Conservation (phyloP, 30 jellyfish, hydroid and myxozoan species). For the Aurelia sp. region DNA sequence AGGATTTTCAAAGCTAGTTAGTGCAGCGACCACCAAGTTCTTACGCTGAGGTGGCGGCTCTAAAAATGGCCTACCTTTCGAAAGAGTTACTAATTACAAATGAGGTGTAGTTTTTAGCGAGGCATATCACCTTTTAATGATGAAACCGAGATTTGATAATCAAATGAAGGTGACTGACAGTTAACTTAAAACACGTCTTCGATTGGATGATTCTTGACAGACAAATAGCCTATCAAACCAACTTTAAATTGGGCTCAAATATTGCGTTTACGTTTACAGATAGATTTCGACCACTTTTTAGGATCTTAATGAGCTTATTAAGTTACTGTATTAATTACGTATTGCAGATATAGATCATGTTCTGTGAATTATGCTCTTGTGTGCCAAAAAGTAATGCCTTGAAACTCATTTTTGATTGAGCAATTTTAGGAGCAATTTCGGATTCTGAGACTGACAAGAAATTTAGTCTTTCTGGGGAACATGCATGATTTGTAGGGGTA, state of each 20-base stretch:
- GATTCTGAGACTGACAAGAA: no score
- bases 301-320: slow-evolving; percentile 16
- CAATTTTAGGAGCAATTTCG: no score
- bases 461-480: no score
- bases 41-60: slow-evolving; percentile 12
- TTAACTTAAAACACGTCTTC: slow-evolving; percentile 17
- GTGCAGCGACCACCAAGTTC: slow-evolving; percentile 18
- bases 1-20: slow-evolving; percentile 36
- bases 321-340: background rate
- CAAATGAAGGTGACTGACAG: slow-evolving; percentile 48
- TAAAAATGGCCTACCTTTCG: no score
- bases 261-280: slow-evolving; percentile 12
- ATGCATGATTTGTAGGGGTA: no score
- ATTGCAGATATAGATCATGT: no score
- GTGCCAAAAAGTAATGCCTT: no score
- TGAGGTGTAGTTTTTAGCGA: slow-evolving; percentile 30
- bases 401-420: no score
- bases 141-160: slow-evolving; percentile 36
- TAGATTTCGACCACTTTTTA: slow-evolving; percentile 27
- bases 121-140: slow-evolving; percentile 42
- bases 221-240: slow-evolving; percentile 15
- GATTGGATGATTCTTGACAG: slow-evolving; percentile 31
- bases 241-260: slow-evolving; percentile 32
- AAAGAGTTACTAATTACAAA: slow-evolving; percentile 26
- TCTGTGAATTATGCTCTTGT: no score